Base-by-base conservation (phyloP, 1,140 invertebrate species). In the Meteorus sp. region DNA sequence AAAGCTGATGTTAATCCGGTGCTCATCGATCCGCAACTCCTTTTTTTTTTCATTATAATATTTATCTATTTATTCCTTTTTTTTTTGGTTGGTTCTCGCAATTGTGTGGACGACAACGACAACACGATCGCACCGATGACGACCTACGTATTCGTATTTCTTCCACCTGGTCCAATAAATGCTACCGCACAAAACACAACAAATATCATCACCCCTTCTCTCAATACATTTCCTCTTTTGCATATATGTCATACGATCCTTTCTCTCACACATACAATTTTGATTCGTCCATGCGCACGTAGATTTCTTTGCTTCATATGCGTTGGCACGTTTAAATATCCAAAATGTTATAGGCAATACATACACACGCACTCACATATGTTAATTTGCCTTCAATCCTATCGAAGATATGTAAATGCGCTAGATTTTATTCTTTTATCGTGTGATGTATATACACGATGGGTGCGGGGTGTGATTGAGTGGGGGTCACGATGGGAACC, bases 321-420 rank as follows among this genome's bases (percentile, higher is more conserved):
- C 65, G 33, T 64, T 68, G 67, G 64, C 59, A 56, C 51, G 51
- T 54, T n/a, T n/a, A n/a, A n/a, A 53, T 53, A 53, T 3, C 9
- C 35, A 53, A 19, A 9, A 29, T 35, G n/a, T n/a, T n/a, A n/a
- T 35, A 27, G 37, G 22, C 31, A 59, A 8, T 27, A 29, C n/a
- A n/a, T n/a, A n/a, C n/a, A n/a, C n/a, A n/a, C n/a, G n/a, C n/a
- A n/a, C n/a, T n/a, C 37, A 56, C 47, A 73, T 79, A 79, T 79
- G 77, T 69, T 78, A 79, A 79, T 79, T 73, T 63, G 67, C 70
- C 68, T 65, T 70, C 33, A 35, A n/a, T 69, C 22, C 63, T 69
- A n/a, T n/a, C n/a, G n/a, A n/a, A 72, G 70, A 77, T 77, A 79
- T 78, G 77, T 77, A 79, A 79, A 79, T 79, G 71, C 73, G 74